phyloP scores from a whole-genome alignment of 53 echinoderm and acorn worm genomes.

The Paracentrotus lividus region DNA sequence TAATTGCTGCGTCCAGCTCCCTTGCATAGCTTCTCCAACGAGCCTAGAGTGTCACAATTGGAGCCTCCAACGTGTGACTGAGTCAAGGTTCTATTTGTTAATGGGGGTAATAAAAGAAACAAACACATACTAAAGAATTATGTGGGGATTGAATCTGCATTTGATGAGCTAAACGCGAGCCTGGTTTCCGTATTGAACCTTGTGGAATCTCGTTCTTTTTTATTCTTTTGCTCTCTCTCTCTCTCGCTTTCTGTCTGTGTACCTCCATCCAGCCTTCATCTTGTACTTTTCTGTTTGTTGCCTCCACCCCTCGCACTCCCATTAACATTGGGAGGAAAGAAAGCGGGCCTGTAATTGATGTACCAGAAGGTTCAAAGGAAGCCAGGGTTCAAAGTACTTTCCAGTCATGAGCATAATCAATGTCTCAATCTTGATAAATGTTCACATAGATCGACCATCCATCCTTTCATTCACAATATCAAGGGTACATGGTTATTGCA shows the following conservation, averaged over 20 bases:
- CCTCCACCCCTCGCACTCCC: constrained; percentile 62
- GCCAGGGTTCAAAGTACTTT: constrained; percentile 69
- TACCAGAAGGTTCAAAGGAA: constrained; percentile 62
- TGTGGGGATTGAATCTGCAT: constrained; percentile 28
- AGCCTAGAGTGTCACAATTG: constrained; percentile 17
- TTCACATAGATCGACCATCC: constrained; percentile 43
- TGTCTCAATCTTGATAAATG: constrained; percentile 56
- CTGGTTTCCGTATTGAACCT: constrained; percentile 15
- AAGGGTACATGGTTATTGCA: constrained; percentile 43
- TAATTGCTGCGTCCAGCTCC: constrained; percentile 49
- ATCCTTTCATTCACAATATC: constrained; percentile 51
- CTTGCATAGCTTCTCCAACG: constrained; percentile 34
- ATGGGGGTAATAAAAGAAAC: constrained; percentile 40
- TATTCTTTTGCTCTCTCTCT: not conserved
- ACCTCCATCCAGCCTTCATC: constrained; percentile 38
- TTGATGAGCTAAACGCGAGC: not conserved
- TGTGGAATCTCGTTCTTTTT: constrained; percentile 26
- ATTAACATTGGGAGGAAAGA: constrained; percentile 59
- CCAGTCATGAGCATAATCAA: constrained; percentile 29
- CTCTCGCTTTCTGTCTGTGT: not conserved
- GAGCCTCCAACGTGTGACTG: constrained; percentile 12
- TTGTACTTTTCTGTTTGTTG: constrained; percentile 67
- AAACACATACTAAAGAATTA: constrained; percentile 29
- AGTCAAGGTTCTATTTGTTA: constrained; percentile 58
- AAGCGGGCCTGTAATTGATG: constrained; percentile 65